Evolutionary conservation across 2,888 invertebrate species (phyloP), one percentile per base, ranked within the genome.

Genomic region (Dolichopus griseipennis): DNA sequence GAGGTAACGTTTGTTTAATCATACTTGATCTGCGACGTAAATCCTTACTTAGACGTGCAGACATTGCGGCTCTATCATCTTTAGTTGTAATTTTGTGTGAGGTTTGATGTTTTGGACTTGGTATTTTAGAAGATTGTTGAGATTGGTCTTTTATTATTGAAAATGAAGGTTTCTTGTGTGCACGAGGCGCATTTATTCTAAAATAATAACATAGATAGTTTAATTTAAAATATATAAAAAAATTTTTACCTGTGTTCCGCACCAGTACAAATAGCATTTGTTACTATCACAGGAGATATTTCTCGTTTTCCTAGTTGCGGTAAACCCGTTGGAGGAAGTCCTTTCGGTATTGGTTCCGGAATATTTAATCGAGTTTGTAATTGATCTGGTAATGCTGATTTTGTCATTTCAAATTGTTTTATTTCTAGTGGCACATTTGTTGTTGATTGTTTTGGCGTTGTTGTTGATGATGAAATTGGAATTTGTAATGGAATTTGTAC

Each of bases 131-230:
- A 20, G 83, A 80, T 64, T 80, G 78, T 6, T 86, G 84, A 5
- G 84, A 80, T 66, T 82, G 77, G 72, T 88, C 87, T 18, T 87
- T 84, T 69, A 90, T 83, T 72, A 90, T 89, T 70, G 89, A 88
- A 77, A 90, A 90, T 5, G 89, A 87, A 9, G 87, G 84, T 76
- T 88, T 87, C 68, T 86, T 84, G 75, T 88, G 88, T 69, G 85
- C 82, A 70, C 88, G 85, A 3, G 79, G 73, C 65, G 79, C 77
- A 9, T 77, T 77, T 37, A 80, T 78, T 69, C 80, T 81, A 65
- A 63, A 21, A 69, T 66, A 64, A 64, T 8, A 9, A 41, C 64
- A 5, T 0, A 52, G 1, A 61, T 34, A 34, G 9, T 27, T n/a
- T 34, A 63, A 33, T 64, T 12, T 6, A 27, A 33, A 34, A 27